Base-by-base conservation (phyloP, 2,888 invertebrate genomes). In the Lordiphosa fenestrarum region DNA sequence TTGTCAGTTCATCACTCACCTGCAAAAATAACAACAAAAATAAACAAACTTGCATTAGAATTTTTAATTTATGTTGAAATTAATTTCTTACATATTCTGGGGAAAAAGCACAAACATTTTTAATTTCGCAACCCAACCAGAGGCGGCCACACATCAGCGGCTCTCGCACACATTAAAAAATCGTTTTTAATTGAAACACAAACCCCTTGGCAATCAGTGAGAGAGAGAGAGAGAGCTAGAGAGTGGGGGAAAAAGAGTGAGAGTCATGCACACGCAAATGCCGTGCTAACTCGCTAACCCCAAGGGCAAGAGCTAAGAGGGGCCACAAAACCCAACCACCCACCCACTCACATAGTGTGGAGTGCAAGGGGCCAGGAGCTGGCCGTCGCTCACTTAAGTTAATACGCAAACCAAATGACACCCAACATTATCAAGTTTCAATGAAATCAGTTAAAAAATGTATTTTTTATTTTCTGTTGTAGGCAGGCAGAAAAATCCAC, bases 341-440 rank as follows among this genome's bases (percentile, higher is more conserved):
- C 15, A 53, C 66, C 49, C 15, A 53, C 66, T 49, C 21, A 42
- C 46, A 38, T 21, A 21, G 37, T 37, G 15, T 5, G 2, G 9
- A 10, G 3, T 12, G 9, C 41, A 38, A 13, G 37, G 53, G 25
- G 51, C 19, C 39, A 25, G 36, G 54, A 44, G 51, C 53, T 40
- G 55, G 47, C 67, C 80, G 84, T 75, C 84, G 73, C 77, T 77
- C 73, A 77, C 81, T 77, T 84, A 77, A 77, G 84, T 77, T 83
- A 84, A 84, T 80, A 84, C 84, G 84, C 73, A 81, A 84, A 81
- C 80, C 74, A 84, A 78, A 77, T 82, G 80, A 84, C 80, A 81
- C 84, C 84, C 84, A 81, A 78, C 80, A 84, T 80, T 82, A 80
- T 80, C 78, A 80, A 80, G 74, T 58, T 80, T 84, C 77, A 84